A percentile compares a stretch with the other conserved stretches of the same genome.
phyloP scores from a whole-genome alignment of 2,113 vertebrate species.

The Pyrgilauda ruficollis region DNA sequence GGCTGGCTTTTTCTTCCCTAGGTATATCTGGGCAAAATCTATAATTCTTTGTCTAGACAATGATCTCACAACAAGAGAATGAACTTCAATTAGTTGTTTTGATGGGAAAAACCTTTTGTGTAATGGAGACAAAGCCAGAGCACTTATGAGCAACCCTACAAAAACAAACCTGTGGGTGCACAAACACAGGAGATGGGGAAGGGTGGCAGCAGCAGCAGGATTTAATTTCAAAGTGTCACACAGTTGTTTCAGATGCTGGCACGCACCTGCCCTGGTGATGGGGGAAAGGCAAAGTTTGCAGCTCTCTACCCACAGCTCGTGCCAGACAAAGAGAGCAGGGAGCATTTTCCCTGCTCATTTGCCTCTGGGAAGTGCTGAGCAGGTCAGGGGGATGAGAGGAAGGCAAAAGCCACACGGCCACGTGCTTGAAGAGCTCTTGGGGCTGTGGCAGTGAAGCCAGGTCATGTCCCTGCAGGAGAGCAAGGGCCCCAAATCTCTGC shows the following conservation, averaged over 20 bases:
- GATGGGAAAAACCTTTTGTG: constrained; percentile 6
- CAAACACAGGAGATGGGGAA: not conserved
- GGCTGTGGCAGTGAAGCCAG: not conserved
- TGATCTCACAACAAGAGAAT: constrained; percentile 49
- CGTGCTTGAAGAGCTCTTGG: not conserved
- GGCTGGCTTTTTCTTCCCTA: not conserved
- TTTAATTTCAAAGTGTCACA: not conserved
- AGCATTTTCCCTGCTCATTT: accelerated
- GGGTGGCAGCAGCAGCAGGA: not conserved
- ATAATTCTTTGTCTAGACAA: constrained; percentile 61
- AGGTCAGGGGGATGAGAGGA: not conserved
- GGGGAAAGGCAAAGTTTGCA: not conserved
- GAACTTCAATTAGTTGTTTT: constrained; percentile 34
- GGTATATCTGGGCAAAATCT: constrained; percentile 34
- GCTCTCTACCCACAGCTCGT: not conserved
- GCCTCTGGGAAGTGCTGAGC: not conserved
- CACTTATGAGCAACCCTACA: constrained; percentile 14
- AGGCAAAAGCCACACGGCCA: accelerated
- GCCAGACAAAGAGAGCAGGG: accelerated
- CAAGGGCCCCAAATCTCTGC: too few relatives aligned
- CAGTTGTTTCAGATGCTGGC: not conserved
- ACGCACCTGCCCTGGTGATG: not conserved
- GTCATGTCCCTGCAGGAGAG: not conserved
- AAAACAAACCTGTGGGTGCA: constrained; percentile 2
- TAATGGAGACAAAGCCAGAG: constrained; percentile 30